These are phyloP conservation scores for Zonitis immaculata DNA, from an alignment of 2,888 invertebrate genomes.

Conservation along the genomic window DNA sequence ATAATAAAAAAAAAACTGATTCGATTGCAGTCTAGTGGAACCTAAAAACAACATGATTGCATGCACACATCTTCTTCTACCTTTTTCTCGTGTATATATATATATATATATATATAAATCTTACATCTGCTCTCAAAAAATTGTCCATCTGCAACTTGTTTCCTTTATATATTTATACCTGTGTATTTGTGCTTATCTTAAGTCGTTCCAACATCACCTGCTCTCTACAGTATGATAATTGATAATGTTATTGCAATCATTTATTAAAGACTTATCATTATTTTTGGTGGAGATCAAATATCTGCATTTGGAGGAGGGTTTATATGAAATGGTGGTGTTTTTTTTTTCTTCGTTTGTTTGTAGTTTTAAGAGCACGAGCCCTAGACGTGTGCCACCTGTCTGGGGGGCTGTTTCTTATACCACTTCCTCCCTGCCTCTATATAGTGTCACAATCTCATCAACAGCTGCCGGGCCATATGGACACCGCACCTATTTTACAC, in stretches of 20 bases:
- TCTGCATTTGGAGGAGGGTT: not conserved
- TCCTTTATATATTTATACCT: too few relatives aligned
- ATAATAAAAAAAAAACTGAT: not conserved
- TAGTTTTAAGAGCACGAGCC: slow-evolving; percentile 20
- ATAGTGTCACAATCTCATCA: slow-evolving; percentile 12
- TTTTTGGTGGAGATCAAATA: not conserved
- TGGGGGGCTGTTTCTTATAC: slow-evolving; percentile 1
- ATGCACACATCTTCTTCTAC: not conserved
- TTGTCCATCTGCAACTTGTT: slow-evolving; percentile 13
- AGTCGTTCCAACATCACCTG: slow-evolving; percentile 10
- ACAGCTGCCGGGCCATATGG: slow-evolving; percentile 35
- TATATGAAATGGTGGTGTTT: too few relatives aligned
- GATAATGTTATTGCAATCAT: too few relatives aligned
- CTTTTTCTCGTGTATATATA: too few relatives aligned
- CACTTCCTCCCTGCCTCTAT: not conserved
- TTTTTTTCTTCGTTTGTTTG: too few relatives aligned
- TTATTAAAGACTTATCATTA: not conserved
- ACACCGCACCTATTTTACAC: slow-evolving; percentile 22
- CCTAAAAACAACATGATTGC: not conserved
- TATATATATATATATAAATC: too few relatives aligned
- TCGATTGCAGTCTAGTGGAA: not conserved
- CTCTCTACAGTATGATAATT: slow-evolving; percentile 9
- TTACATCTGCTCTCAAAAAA: slow-evolving; percentile 9
- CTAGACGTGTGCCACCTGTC: slow-evolving; percentile 20
- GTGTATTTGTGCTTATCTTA: not conserved